Evolutionary conservation across 2,113 vertebrate genomes (phyloP).

Genomic region (Ciconia maguari): DNA sequence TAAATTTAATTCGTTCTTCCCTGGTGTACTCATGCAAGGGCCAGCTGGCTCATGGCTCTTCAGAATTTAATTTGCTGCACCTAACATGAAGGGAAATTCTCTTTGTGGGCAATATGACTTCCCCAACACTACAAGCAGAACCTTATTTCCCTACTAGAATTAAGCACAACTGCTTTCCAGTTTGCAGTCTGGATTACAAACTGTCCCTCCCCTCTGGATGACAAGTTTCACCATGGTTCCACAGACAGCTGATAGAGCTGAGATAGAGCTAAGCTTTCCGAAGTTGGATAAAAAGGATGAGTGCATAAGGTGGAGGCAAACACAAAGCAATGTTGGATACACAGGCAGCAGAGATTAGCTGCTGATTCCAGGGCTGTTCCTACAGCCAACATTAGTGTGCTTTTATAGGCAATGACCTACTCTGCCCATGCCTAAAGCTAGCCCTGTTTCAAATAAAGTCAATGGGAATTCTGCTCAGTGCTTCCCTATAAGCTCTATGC

Average conservation of each 20-base stretch:
- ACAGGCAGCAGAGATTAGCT: background rate
- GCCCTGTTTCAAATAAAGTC: background rate
- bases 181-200: background rate
- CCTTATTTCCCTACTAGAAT: background rate
- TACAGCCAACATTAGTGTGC: background rate
- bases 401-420: background rate
- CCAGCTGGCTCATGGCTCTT: background rate
- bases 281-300: background rate
- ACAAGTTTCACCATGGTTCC: background rate
- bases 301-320: background rate
- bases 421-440: background rate
- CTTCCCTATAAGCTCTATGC: background rate
- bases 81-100: background rate
- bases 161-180: background rate
- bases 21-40: background rate
- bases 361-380: background rate
- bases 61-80: background rate
- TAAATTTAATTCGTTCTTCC: background rate
- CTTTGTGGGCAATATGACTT: background rate
- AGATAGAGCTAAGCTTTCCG: fast-evolving
- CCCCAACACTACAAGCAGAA: background rate
- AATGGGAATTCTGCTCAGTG: background rate
- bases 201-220: fast-evolving
- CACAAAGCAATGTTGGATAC: background rate
- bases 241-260: background rate